Percentiles rank a stretch among this genome's conserved stretches.
phyloP scores from a whole-genome alignment of 2,888 invertebrate species.

The Scaptomyza tumidula region DNA sequence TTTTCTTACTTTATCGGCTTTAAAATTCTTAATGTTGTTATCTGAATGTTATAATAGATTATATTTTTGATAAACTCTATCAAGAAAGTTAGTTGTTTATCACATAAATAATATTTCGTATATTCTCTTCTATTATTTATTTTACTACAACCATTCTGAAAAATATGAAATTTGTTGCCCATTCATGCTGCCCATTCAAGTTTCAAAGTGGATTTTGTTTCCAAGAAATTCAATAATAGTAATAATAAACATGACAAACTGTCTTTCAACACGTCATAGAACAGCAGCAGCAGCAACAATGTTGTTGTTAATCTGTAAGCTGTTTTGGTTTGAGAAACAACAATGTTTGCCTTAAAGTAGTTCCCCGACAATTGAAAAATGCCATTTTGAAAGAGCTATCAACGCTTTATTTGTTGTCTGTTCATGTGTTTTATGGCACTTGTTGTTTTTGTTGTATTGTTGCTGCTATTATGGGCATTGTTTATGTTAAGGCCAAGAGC shows the following conservation, averaged over 20 bases:
- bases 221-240: not conserved
- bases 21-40: too few species aligned
- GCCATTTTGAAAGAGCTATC: constrained; percentile 45
- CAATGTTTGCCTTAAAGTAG: constrained; percentile 30
- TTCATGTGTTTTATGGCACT: constrained; percentile 20
- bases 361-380: constrained; percentile 18
- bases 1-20: too few species aligned
- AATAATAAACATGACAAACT: constrained; percentile 1
- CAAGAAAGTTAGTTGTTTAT: too few species aligned
- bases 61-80: too few species aligned
- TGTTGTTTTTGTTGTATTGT: constrained; percentile 1
- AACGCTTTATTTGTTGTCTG: constrained; percentile 43
- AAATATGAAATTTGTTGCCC: not conserved
- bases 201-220: not conserved
- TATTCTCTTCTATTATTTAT: not conserved
- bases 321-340: constrained; percentile 15
- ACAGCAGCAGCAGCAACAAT: constrained; percentile 16
- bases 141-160: not conserved
- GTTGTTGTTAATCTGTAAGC: constrained; percentile 31
- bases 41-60: too few species aligned
- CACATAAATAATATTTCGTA: too few species aligned
- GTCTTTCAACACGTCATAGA: constrained; percentile 4
- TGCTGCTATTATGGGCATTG: constrained; percentile 55
- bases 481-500: constrained; percentile 62
- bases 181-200: constrained; percentile 7